phyloP scores from a whole-genome alignment of 2,888 invertebrate genomes.

The Machimus rusticus region DNA sequence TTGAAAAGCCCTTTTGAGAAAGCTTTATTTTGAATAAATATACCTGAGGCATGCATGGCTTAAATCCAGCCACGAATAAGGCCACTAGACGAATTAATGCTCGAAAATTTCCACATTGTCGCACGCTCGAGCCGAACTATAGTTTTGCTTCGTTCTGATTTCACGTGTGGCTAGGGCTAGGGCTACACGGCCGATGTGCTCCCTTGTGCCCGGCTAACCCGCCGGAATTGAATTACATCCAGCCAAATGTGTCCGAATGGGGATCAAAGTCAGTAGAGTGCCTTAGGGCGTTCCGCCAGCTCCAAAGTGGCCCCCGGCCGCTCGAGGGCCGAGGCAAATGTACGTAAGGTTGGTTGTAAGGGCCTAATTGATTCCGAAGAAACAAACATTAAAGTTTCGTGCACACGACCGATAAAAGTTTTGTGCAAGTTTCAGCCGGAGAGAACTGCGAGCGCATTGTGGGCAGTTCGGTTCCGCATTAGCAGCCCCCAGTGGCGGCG shows the following conservation, averaged over 20 bases:
- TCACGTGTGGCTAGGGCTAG: not conserved
- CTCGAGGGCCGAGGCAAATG: not conserved
- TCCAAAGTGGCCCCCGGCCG: not conserved
- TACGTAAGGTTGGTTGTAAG: not conserved
- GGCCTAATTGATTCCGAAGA: not conserved
- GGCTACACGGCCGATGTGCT: not conserved
- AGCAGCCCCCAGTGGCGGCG: not conserved
- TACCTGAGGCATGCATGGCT: not conserved
- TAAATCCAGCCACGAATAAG: not conserved
- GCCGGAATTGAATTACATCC: not conserved
- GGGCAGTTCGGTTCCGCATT: not conserved
- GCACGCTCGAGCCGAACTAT: not conserved
- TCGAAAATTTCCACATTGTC: not conserved
- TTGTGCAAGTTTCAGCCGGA: not conserved
- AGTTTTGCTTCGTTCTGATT: not conserved
- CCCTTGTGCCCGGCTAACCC: not conserved
- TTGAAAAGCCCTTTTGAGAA: not conserved
- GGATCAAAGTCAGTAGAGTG: not conserved
- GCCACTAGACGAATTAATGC: not conserved
- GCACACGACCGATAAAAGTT: not conserved
- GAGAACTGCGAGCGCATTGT: not conserved
- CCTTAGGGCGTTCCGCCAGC: not conserved
- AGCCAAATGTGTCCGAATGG: not conserved
- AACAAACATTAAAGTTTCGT: not conserved
- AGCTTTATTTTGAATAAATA: not conserved